Conservation (phyloP, 2,797 vertebrate species). For the Rhabdophis nuchalis region DNA sequence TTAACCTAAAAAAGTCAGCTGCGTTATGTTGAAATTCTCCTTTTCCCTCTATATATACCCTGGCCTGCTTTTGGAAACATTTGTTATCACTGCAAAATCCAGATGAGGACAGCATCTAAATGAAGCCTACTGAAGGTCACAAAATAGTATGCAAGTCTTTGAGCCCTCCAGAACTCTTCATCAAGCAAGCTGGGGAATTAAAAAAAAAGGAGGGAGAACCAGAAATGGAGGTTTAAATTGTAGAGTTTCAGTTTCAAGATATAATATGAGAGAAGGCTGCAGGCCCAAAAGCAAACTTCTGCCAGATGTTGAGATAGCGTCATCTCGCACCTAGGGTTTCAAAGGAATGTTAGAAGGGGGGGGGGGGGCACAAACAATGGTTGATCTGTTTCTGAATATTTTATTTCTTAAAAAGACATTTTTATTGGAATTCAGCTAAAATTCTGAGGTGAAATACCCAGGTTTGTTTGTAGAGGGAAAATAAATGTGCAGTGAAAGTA, state of each 20-base stretch:
- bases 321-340: background rate
- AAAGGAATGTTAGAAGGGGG: background rate
- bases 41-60: conserved; percentile 23
- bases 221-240: background rate
- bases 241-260: background rate
- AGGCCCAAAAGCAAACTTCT: background rate
- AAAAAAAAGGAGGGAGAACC: background rate
- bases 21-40: conserved; percentile 75
- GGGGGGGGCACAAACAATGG: background rate
- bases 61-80: background rate
- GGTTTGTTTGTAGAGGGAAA: background rate
- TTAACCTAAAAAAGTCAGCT: conserved; percentile 62
- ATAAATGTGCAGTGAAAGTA: background rate
- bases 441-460: background rate
- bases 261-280: background rate
- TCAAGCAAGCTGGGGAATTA: background rate
- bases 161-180: background rate
- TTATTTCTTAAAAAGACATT: background rate
- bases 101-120: background rate
- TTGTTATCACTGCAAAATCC: conserved; percentile 7
- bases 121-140: background rate
- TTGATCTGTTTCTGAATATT: background rate
- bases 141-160: background rate
- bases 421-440: background rate
- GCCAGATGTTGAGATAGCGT: background rate